phyloP scores from a whole-genome alignment of 2,113 vertebrate genomes.

The Ondatra zibethicus region DNA sequence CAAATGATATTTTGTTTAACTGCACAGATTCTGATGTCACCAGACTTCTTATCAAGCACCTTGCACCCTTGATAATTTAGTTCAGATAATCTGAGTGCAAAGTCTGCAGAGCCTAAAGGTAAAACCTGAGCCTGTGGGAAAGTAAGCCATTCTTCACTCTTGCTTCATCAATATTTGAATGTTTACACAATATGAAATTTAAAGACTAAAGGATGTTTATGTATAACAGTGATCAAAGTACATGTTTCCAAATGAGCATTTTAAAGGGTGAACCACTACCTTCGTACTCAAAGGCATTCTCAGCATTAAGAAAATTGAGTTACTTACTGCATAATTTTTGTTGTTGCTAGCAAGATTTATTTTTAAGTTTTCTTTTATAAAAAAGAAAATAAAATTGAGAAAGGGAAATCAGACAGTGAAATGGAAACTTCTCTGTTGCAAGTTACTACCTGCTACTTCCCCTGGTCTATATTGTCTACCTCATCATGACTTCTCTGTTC shows the following conservation, averaged over 20 bases:
- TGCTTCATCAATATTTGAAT: not conserved
- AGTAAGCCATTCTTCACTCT: not conserved
- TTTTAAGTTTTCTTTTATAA: not conserved
- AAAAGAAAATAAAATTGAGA: not conserved
- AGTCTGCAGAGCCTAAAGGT: not conserved
- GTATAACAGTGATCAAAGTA: not conserved
- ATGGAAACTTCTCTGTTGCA: not conserved
- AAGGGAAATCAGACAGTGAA: not conserved
- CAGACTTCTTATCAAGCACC: not conserved
- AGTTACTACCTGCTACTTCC: not conserved
- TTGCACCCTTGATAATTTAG: not conserved
- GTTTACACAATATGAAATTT: not conserved
- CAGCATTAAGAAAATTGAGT: not conserved
- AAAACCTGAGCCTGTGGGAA: not conserved
- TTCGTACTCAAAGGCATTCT: not conserved
- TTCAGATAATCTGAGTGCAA: not conserved
- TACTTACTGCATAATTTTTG: not conserved
- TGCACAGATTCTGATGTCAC: not conserved
- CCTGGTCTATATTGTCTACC: not conserved
- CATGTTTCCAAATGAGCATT: not conserved
- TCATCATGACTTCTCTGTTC: not conserved
- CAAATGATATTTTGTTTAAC: not conserved
- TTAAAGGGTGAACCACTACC: not conserved
- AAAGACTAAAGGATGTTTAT: not conserved
- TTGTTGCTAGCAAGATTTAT: not conserved